Evolutionary conservation across 2,113 vertebrate species (phyloP).

Genomic region (Tragulus kanchil): DNA sequence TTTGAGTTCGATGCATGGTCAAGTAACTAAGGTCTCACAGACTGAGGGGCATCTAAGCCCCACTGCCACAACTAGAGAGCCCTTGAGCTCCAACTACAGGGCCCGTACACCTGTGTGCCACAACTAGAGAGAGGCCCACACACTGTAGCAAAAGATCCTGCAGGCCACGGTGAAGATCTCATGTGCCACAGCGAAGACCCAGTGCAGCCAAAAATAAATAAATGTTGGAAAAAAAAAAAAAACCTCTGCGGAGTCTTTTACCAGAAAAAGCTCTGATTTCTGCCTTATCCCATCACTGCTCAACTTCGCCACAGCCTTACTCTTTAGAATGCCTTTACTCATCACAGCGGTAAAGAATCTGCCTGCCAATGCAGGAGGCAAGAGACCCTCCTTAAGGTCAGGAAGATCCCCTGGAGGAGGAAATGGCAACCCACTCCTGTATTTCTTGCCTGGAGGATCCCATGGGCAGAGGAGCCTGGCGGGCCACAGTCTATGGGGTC

Average conservation of each 20-base stretch:
- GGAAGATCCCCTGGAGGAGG: not conserved
- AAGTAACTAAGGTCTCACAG: not conserved
- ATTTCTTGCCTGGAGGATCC: not conserved
- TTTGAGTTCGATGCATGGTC: not conserved
- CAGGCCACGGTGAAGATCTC: not conserved
- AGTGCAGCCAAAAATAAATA: not conserved
- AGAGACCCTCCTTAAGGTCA: not conserved
- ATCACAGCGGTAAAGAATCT: not conserved
- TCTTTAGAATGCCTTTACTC: not conserved
- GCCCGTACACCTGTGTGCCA: not conserved
- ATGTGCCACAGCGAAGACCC: not conserved
- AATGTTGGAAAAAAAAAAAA: not conserved
- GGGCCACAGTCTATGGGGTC: not conserved
- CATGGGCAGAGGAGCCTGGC: not conserved
- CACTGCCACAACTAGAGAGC: not conserved
- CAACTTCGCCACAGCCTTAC: not conserved
- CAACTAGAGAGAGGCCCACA: fast-evolving
- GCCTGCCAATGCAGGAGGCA: not conserved
- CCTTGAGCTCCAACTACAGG: not conserved
- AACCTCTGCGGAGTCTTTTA: not conserved
- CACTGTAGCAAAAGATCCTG: not conserved
- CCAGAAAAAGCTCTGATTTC: not conserved
- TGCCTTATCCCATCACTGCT: not conserved
- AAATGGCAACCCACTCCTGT: not conserved
- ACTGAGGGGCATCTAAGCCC: not conserved